Conservation (phyloP, 2,888 invertebrate genomes). For the Lasioglossum morio region DNA sequence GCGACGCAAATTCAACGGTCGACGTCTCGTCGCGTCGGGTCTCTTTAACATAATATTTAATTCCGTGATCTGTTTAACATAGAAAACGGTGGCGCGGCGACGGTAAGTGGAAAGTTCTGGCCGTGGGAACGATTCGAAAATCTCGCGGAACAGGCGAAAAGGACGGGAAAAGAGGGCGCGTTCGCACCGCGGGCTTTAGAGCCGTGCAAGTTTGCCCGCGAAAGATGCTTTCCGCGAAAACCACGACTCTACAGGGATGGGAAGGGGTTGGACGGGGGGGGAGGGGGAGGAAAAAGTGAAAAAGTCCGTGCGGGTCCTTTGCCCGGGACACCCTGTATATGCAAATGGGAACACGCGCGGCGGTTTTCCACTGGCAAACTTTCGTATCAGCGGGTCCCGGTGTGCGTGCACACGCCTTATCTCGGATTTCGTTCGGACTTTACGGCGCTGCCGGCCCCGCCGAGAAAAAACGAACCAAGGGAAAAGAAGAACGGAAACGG, state of each 20-base stretch:
- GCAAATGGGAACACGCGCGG: constrained; percentile 48
- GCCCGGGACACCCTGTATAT: constrained; percentile 52
- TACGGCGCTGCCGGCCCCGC: constrained; percentile 36
- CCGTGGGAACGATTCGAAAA: not conserved
- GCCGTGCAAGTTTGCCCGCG: constrained; percentile 26
- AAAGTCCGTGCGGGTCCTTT: not conserved
- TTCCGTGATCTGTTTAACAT: constrained; percentile 2
- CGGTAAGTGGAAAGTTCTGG: constrained; percentile 5
- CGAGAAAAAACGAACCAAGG: constrained; percentile 18
- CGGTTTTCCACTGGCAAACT: constrained; percentile 30
- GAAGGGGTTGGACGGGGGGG: fast-evolving
- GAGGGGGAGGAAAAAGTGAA: not conserved
- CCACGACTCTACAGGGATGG: not conserved
- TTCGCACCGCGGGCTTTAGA: constrained; percentile 21
- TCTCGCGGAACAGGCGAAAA: not conserved
- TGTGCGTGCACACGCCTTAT: constrained; percentile 64
- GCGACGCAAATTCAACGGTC: not conserved
- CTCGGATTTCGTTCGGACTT: constrained; percentile 76
- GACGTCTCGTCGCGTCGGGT: not conserved
- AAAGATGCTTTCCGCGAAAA: constrained; percentile 38
- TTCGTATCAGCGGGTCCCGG: constrained; percentile 26
- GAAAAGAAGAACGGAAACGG: constrained; percentile 52
- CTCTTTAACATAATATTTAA: not conserved
- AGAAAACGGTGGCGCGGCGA: not conserved
- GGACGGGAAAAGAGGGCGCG: not conserved